Percentiles rank a stretch among this genome's conserved stretches.
Conservation (phyloP, 2,888 invertebrate species). For the Merodon equestris region DNA sequence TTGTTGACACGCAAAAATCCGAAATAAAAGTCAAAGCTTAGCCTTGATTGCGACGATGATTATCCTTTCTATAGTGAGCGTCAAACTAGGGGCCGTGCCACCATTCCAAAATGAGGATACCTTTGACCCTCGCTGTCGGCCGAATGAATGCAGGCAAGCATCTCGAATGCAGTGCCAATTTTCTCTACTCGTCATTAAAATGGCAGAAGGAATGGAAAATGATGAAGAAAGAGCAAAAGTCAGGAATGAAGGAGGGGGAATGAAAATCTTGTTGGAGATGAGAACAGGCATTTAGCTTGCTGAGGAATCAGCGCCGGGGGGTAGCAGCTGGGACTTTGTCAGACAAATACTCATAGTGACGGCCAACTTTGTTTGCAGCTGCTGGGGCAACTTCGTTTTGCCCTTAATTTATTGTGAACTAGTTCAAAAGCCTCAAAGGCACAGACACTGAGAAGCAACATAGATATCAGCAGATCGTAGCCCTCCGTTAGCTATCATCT, state of each 20-base stretch:
- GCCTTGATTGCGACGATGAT: slow-evolving; percentile 21
- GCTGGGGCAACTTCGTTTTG: slow-evolving; percentile 5
- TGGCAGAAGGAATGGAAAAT: neutral
- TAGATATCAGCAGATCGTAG: neutral
- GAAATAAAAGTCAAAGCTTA: slow-evolving; percentile 43
- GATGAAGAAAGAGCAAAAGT: neutral
- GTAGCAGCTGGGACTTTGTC: too few relatives aligned
- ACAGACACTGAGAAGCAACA: slow-evolving; percentile 5
- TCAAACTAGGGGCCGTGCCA: too few relatives aligned
- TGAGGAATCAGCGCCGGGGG: neutral
- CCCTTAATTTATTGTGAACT: slow-evolving; percentile 15
- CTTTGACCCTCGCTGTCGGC: neutral
- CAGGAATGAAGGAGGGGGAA: neutral
- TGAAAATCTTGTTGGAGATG: neutral
- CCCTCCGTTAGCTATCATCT: neutral
- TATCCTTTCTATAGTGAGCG: slow-evolving; percentile 22
- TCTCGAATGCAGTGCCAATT: slow-evolving; percentile 20
- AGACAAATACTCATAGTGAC: slow-evolving; percentile 2
- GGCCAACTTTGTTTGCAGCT: neutral
- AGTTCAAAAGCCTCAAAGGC: slow-evolving; percentile 13
- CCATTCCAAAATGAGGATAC: too few relatives aligned
- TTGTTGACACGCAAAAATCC: slow-evolving; percentile 59
- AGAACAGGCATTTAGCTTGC: neutral
- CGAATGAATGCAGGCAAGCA: slow-evolving; percentile 4
- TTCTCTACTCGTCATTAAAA: neutral